phyloP scores from a whole-genome alignment of 2,113 vertebrate species.

The Cairina moschata region DNA sequence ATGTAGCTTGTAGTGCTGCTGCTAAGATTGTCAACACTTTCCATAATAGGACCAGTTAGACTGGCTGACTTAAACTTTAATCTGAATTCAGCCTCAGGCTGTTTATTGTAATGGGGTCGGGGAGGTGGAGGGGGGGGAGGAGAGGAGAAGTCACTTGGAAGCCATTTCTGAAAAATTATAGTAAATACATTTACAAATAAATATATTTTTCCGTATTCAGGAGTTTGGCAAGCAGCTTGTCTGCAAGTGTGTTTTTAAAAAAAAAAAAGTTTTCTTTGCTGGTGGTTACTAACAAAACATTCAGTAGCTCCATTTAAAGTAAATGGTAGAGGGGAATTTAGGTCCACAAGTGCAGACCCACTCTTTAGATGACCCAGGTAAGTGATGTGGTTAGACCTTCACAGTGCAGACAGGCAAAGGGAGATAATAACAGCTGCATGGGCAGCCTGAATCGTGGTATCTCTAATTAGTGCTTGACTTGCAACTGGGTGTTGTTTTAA shows the following conservation, averaged over 20 bases:
- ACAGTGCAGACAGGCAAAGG: neutral
- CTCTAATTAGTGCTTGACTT: conserved; percentile 59
- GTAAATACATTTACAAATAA: neutral
- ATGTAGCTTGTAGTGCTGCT: neutral
- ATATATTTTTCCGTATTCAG: neutral
- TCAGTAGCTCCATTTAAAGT: neutral
- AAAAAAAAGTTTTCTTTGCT: neutral
- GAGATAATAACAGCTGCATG: conserved; percentile 49
- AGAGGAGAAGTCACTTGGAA: neutral
- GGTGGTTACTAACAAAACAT: neutral
- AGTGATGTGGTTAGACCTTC: neutral
- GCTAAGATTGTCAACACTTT: neutral
- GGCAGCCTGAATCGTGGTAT: neutral
- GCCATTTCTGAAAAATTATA: neutral
- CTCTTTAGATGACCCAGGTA: neutral
- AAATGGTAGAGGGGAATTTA: neutral
- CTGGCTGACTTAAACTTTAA: conserved; percentile 38
- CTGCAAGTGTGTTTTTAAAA: neutral
- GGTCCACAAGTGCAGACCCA: neutral
- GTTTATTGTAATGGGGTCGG: neutral
- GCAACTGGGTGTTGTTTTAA: conserved; percentile 16
- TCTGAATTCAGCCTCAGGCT: neutral
- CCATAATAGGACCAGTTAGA: conserved; percentile 25
- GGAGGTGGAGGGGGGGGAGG: no score
- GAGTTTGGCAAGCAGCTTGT: neutral